phyloP scores from a whole-genome alignment of 2,113 vertebrate species.

The Pavo muticus region DNA sequence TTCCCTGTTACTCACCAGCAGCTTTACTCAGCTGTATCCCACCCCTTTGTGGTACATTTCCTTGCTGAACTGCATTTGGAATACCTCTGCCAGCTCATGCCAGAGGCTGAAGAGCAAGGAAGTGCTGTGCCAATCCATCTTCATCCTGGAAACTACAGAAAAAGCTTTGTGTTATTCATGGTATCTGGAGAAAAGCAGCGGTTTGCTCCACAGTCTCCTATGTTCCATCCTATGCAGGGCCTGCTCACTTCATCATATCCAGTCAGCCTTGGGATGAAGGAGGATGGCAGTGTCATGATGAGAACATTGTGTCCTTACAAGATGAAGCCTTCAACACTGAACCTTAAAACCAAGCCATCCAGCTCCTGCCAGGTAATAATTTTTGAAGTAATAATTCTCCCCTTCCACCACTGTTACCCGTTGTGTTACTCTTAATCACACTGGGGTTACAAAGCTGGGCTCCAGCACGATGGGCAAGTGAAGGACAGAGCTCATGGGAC shows the following conservation, averaged over 20 bases:
- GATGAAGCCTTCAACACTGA: not conserved
- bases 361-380: not conserved
- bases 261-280: not conserved
- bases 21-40: not conserved
- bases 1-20: not conserved
- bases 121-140: not conserved
- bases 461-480: accelerated
- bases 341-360: not conserved
- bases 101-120: not conserved
- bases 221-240: not conserved
- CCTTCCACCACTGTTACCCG: not conserved
- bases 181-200: not conserved
- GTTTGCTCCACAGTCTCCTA: not conserved
- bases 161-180: not conserved
- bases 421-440: not conserved
- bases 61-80: not conserved
- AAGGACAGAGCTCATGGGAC: not conserved
- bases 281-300: not conserved
- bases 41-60: not conserved
- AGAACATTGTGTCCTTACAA: not conserved
- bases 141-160: not conserved
- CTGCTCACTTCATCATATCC: not conserved
- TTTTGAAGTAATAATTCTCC: not conserved
- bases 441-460: accelerated
- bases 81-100: not conserved